Evolutionary conservation across 2,888 invertebrate species (phyloP).

Genomic region (Nymphalis urticae): DNA sequence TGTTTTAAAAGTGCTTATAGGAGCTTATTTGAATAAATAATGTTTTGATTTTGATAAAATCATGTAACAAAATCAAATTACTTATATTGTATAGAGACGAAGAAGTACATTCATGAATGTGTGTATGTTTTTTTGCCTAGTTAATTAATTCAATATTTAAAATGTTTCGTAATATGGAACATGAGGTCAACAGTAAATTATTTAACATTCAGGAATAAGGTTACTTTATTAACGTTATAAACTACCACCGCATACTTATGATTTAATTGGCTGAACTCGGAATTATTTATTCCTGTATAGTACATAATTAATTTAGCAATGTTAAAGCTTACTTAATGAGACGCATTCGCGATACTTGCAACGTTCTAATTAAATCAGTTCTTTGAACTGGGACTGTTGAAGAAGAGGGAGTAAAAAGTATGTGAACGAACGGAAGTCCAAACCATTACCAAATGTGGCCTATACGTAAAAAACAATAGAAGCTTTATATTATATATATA

Average conservation of each 20-base stretch:
- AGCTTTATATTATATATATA: slow-evolving; percentile 40
- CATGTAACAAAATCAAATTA: no score
- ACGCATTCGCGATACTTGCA: slow-evolving; percentile 40
- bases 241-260: slow-evolving; percentile 19
- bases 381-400: slow-evolving; percentile 61
- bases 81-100: no score
- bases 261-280: slow-evolving; percentile 23
- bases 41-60: no score
- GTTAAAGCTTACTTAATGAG: slow-evolving; percentile 46
- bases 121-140: no score
- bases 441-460: slow-evolving; percentile 72
- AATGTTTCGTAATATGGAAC: slow-evolving; percentile 1
- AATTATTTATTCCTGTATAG: slow-evolving; percentile 22
- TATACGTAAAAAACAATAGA: slow-evolving; percentile 29
- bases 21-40: no score
- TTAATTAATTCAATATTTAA: no score
- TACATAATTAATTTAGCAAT: slow-evolving; percentile 25
- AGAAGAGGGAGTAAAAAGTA: slow-evolving; percentile 54
- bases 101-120: no score
- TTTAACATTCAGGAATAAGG: slow-evolving; percentile 3
- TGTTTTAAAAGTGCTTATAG: no score
- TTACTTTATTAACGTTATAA: slow-evolving; percentile 18
- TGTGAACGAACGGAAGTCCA: slow-evolving; percentile 65
- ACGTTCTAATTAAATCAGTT: slow-evolving; percentile 65
- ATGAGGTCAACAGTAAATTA: slow-evolving; percentile 16